Conservation (phyloP, 2,113 vertebrate species). For the Pituophis catenifer region DNA sequence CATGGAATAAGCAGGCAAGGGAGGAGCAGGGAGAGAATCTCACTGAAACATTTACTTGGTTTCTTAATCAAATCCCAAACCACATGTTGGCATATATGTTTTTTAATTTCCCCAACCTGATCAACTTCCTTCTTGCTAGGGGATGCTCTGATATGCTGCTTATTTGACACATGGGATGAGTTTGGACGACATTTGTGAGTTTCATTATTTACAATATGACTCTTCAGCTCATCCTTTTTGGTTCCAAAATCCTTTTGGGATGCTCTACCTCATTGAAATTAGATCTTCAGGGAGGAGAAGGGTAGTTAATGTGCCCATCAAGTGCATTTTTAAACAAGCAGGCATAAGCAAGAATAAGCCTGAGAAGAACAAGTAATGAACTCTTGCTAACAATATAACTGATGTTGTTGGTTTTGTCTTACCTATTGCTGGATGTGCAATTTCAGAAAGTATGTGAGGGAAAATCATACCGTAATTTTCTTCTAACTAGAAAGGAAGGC, state of each 20-base stretch:
- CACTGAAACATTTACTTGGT: conserved; percentile 26
- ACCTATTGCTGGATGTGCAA: neutral
- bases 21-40: conserved; percentile 19
- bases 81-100: neutral
- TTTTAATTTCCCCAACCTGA: conserved; percentile 12
- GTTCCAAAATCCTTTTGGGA: conserved; percentile 17
- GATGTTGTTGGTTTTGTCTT: neutral
- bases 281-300: neutral
- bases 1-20: neutral
- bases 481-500: conserved; percentile 33
- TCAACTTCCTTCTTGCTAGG: neutral
- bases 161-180: conserved; percentile 55
- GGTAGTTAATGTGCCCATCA: neutral
- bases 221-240: neutral
- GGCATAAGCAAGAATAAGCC: neutral
- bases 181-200: conserved; percentile 57
- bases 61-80: conserved; percentile 11
- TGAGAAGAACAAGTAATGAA: neutral
- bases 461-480: conserved; percentile 8
- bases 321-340: conserved; percentile 7
- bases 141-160: neutral
- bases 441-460: neutral
- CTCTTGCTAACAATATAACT: neutral
- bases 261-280: neutral
- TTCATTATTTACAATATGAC: conserved; percentile 64